These are phyloP conservation scores for Acanthosoma haemorrhoidale DNA, from an alignment of 2,888 invertebrate species.

Conservation along the genomic window DNA sequence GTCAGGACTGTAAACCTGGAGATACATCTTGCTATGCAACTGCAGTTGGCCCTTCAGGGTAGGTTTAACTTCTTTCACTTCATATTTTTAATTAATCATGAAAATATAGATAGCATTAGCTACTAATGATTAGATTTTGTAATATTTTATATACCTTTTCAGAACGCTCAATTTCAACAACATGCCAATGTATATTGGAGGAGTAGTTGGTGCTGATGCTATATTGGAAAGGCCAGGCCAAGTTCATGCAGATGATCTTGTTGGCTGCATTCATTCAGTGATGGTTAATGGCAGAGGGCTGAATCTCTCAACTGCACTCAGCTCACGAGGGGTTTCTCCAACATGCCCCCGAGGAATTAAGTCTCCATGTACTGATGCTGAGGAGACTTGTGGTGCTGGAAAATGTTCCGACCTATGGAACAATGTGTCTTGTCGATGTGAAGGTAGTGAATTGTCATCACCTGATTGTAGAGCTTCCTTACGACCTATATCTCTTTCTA, in stretches of 20 bases:
- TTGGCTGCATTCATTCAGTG: conserved; percentile 89
- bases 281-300: conserved; percentile 78
- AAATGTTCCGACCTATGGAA: conserved; percentile 83
- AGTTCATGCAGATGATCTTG: conserved; percentile 84
- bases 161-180: conserved; percentile 89
- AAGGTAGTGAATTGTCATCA: conserved; percentile 58
- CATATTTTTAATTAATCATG: no score
- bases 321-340: conserved; percentile 64
- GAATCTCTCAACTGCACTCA: conserved; percentile 71
- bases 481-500: conserved; percentile 70
- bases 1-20: conserved; percentile 79
- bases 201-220: conserved; percentile 76
- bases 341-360: conserved; percentile 64
- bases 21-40: conserved; percentile 77
- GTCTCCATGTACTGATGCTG: conserved; percentile 38
- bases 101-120: neutral
- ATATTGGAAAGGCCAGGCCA: conserved; percentile 84
- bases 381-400: conserved; percentile 55
- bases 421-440: conserved; percentile 55
- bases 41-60: conserved; percentile 84
- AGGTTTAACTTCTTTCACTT: no score
- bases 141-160: conserved; percentile 45
- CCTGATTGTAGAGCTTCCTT: conserved; percentile 74
- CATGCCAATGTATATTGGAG: conserved; percentile 79
- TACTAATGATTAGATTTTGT: neutral